Percentiles rank a stretch among this genome's conserved stretches.
phyloP scores from a whole-genome alignment of 1,140 invertebrate species.

The Reticulitermes speratus region DNA sequence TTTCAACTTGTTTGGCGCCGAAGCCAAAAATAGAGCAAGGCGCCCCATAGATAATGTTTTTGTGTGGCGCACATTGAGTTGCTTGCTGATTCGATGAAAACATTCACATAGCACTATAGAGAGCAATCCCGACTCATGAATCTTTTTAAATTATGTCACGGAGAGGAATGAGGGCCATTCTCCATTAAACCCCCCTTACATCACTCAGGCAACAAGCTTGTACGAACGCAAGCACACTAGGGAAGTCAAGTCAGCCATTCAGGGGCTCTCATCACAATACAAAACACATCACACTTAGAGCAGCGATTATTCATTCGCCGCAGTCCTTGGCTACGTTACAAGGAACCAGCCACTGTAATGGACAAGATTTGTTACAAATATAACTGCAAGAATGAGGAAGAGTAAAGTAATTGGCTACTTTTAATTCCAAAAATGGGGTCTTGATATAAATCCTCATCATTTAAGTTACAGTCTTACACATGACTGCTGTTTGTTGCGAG shows the following conservation, averaged over 20 bases:
- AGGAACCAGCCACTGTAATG: background rate
- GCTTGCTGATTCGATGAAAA: background rate
- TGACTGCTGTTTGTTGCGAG: background rate
- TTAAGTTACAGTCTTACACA: background rate
- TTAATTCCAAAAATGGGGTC: background rate
- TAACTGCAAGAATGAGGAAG: background rate
- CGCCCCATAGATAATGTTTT: slow-evolving; percentile 15
- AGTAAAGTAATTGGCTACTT: background rate
- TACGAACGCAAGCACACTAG: background rate
- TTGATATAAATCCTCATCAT: background rate
- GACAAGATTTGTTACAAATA: background rate
- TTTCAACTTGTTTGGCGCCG: slow-evolving; percentile 13
- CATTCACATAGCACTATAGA: background rate
- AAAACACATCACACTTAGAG: background rate
- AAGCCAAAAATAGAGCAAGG: slow-evolving; percentile 10
- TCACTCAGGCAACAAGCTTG: background rate
- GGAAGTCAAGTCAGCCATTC: background rate
- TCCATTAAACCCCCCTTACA: background rate
- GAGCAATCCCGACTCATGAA: background rate
- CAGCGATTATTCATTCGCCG: background rate
- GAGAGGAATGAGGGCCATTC: background rate
- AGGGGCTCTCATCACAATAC: background rate
- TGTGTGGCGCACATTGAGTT: background rate
- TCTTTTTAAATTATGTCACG: slow-evolving; percentile 14
- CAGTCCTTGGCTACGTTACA: background rate